Evolutionary conservation across 2,888 invertebrate species (phyloP).

Genomic region (Ormyrus thymus): DNA sequence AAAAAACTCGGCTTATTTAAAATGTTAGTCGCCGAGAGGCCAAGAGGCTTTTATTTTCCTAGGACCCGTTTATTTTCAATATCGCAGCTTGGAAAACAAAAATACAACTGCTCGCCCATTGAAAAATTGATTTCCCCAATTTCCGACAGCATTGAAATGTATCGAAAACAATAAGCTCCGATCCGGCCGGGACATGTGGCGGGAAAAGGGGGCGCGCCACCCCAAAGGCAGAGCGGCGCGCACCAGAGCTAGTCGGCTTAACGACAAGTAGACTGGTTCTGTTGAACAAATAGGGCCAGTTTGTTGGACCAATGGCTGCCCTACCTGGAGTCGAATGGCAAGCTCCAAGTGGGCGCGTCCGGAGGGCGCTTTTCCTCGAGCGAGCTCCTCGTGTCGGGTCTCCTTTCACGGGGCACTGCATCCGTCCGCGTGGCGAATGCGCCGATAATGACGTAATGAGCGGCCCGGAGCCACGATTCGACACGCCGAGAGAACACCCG

Average conservation of each 20-base stretch:
- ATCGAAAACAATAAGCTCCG: no score
- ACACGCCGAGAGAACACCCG: slow-evolving; percentile 58
- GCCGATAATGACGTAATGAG: slow-evolving; percentile 70
- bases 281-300: slow-evolving; percentile 68
- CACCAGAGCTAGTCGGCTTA: not conserved
- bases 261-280: slow-evolving; percentile 53
- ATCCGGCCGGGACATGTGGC: no score
- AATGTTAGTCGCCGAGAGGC: no score
- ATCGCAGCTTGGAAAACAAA: no score
- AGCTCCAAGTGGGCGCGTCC: slow-evolving; percentile 50
- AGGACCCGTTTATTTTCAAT: no score
- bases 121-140: not conserved
- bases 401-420: no score
- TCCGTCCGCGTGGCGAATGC: slow-evolving; percentile 60
- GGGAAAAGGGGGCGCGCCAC: no score
- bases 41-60: no score
- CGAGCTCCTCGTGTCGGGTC: slow-evolving; percentile 1
- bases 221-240: not conserved
- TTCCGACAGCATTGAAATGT: not conserved
- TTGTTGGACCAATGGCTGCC: slow-evolving; percentile 65
- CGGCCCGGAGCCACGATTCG: slow-evolving; percentile 65
- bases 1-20: no score
- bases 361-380: slow-evolving; percentile 55
- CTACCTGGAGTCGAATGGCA: slow-evolving; percentile 56
- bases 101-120: no score